Evolutionary conservation across 2,888 invertebrate genomes (phyloP).

Genomic region (Meiosimyza platycephala): DNA sequence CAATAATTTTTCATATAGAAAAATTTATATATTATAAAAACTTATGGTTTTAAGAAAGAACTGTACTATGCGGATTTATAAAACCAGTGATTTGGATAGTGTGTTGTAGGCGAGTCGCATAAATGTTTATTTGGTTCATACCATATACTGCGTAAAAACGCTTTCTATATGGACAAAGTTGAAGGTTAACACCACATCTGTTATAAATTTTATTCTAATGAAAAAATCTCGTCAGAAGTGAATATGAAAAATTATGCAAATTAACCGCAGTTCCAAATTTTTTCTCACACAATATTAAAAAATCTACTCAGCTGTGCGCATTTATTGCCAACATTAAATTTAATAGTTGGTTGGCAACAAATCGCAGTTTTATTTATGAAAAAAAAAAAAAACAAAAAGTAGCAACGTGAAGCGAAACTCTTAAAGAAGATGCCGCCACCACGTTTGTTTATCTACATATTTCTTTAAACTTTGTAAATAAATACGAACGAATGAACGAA

Average conservation of each 20-base stretch:
- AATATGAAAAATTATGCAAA: conserved; percentile 3
- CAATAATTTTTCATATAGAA: neutral
- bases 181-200: no score
- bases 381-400: no score
- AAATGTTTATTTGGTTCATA: no score
- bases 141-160: no score
- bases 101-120: no score
- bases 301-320: neutral
- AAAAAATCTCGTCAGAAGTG: neutral
- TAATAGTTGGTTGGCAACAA: neutral
- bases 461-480: neutral
- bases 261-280: neutral
- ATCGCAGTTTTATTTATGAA: no score
- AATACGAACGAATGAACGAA: neutral
- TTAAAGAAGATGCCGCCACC: conserved; percentile 22
- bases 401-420: neutral
- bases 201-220: no score
- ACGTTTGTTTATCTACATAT: neutral
- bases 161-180: no score
- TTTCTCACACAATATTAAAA: neutral
- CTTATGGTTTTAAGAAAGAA: no score
- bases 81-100: no score
- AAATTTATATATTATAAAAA: no score
- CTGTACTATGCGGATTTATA: no score
- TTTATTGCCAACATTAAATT: neutral